Evolutionary conservation across 30 jellyfish, hydroid and myxozoan genomes (phyloP).

Genomic region (Haliclystus octoradiatus): DNA sequence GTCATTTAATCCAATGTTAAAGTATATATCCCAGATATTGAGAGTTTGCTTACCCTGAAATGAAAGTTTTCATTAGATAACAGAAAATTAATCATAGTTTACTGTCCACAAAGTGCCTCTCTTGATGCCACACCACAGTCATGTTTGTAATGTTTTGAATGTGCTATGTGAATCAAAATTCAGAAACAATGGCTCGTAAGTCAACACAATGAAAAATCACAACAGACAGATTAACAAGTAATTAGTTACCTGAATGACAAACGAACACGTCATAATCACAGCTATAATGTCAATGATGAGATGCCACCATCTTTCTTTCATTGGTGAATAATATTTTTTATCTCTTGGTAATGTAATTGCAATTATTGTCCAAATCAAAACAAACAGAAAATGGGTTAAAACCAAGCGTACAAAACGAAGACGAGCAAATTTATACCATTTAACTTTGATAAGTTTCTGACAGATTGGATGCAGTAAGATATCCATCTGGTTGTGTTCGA

Average conservation of each 20-base stretch:
- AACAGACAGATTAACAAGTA: too few species aligned
- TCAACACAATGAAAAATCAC: too few species aligned
- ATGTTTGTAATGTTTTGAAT: too few species aligned
- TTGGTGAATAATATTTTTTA: constrained; percentile 39
- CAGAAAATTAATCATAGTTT: too few species aligned
- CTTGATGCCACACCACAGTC: too few species aligned
- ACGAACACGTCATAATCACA: constrained; percentile 48
- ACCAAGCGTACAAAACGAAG: constrained; percentile 38
- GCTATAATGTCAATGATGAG: constrained; percentile 57
- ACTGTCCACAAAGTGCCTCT: too few species aligned
- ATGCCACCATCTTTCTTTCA: constrained; percentile 68
- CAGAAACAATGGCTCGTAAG: too few species aligned
- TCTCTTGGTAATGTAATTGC: constrained; percentile 64
- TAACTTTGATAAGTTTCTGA: constrained; percentile 57
- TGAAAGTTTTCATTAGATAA: too few species aligned
- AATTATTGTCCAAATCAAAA: constrained; percentile 66
- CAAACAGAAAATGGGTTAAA: constrained; percentile 53
- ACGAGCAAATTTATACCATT: constrained; percentile 73
- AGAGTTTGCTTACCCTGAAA: too few species aligned
- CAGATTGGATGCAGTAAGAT: constrained; percentile 80
- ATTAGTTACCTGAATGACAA: constrained; percentile 60
- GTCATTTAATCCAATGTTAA: too few species aligned
- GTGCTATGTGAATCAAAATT: too few species aligned
- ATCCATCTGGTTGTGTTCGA: constrained; percentile 64
- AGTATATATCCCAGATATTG: too few species aligned